phyloP scores from a whole-genome alignment of 2,888 invertebrate species.

The Tenthredo mesomela region DNA sequence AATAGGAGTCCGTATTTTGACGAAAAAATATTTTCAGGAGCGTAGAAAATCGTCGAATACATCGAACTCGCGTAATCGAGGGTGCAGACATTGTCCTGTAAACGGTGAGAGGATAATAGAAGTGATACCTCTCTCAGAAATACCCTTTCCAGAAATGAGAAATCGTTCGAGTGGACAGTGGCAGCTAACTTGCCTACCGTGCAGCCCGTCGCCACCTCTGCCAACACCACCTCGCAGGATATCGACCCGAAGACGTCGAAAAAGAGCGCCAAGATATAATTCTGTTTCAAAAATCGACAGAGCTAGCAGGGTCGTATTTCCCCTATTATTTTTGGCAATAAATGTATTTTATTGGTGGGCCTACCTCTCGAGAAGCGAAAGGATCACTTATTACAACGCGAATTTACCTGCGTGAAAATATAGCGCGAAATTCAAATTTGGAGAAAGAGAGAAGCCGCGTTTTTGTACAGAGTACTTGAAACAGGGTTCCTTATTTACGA shows the following conservation, averaged over 20 bases:
- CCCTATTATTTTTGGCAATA: slow-evolving; percentile 86
- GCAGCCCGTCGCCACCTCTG: slow-evolving; percentile 71
- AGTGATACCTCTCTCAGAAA: slow-evolving; percentile 84
- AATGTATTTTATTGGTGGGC: slow-evolving; percentile 91
- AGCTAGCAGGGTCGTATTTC: slow-evolving; percentile 87
- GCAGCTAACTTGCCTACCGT: slow-evolving; percentile 74
- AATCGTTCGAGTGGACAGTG: slow-evolving; percentile 59
- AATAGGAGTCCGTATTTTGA: neutral
- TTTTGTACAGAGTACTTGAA: slow-evolving; percentile 28
- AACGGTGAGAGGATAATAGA: slow-evolving; percentile 76
- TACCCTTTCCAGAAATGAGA: slow-evolving; percentile 78
- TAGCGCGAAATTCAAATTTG: neutral
- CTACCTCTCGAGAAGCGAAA: slow-evolving; percentile 83
- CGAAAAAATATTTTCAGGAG: slow-evolving; percentile 55
- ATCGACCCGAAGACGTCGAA: slow-evolving; percentile 73
- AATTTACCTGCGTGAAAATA: slow-evolving; percentile 42
- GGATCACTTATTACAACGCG: slow-evolving; percentile 76
- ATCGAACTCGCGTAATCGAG: slow-evolving; percentile 57
- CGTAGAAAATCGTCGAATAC: slow-evolving; percentile 62
- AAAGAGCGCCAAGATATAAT: slow-evolving; percentile 84
- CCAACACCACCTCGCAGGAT: slow-evolving; percentile 58
- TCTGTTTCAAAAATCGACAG: slow-evolving; percentile 91
- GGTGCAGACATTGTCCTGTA: slow-evolving; percentile 62
- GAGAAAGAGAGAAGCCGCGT: slow-evolving; percentile 1
- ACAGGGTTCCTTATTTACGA: slow-evolving; percentile 31